Evolutionary conservation across 2,888 invertebrate species (phyloP).

Genomic region (Chrysolina oricalcia): DNA sequence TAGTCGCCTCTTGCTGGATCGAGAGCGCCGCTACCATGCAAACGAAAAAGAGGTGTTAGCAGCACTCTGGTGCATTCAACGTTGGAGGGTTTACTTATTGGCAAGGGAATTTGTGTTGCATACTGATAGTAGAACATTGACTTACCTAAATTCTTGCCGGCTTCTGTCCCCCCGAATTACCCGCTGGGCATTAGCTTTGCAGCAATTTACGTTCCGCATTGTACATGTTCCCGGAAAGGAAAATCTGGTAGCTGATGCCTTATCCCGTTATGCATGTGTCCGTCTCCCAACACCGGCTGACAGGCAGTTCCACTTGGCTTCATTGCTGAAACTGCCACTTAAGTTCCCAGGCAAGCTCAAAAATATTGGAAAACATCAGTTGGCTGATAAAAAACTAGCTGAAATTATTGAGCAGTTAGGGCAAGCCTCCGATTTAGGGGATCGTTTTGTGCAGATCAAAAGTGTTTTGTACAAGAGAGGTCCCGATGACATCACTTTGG

Average conservation of each 20-base stretch:
- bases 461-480: slow-evolving; percentile 12
- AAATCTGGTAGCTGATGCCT: slow-evolving; percentile 3
- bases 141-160: no score
- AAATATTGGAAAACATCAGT: no score
- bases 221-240: slow-evolving; percentile 35
- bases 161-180: slow-evolving; percentile 35
- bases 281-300: no score
- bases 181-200: slow-evolving; percentile 56
- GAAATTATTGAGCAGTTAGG: neutral
- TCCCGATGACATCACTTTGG: neutral
- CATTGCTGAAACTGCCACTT: neutral
- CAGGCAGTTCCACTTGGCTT: neutral
- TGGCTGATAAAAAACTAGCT: no score
- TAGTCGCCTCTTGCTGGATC: slow-evolving; percentile 35
- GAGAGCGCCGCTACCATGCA: slow-evolving; percentile 38
- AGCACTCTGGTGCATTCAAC: neutral
- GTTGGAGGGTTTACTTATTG: no score
- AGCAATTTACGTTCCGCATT: slow-evolving; percentile 56
- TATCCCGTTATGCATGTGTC: neutral
- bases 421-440: neutral
- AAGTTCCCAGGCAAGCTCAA: no score
- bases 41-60: slow-evolving; percentile 56
- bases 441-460: neutral
- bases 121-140: neutral
- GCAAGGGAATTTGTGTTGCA: neutral